A percentile compares a stretch with the other conserved stretches of the same genome.
phyloP scores from a whole-genome alignment of 2,113 vertebrate genomes.

The Catagonus wagneri region DNA sequence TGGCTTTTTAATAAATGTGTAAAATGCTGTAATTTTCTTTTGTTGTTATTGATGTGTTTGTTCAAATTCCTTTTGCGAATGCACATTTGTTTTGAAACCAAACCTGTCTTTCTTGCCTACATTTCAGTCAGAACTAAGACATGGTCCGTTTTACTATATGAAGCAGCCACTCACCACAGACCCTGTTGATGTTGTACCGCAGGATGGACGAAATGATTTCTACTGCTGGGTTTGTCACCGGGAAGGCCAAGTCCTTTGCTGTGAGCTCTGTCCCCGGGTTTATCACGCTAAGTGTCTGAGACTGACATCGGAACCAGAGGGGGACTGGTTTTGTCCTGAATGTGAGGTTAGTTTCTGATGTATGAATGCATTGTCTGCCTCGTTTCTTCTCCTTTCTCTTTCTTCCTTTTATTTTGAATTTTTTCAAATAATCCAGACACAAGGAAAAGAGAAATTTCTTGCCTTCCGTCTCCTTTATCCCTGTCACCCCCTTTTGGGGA shows the following conservation, averaged over 20 bases:
- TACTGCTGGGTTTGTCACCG: slow-evolving; percentile 99
- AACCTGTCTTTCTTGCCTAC: slow-evolving; percentile 99
- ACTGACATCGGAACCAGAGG: slow-evolving; percentile 99
- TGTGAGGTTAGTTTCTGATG: slow-evolving; percentile 95
- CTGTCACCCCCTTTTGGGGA: background rate
- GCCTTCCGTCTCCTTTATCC: background rate
- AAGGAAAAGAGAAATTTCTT: slow-evolving; percentile 46
- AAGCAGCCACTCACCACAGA: slow-evolving; percentile 99
- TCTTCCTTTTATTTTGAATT: slow-evolving; percentile 54
- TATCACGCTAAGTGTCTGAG: slow-evolving; percentile 99
- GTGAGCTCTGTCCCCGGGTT: slow-evolving; percentile 99
- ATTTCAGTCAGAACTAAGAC: slow-evolving; percentile 99
- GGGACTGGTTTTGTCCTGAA: slow-evolving; percentile 99
- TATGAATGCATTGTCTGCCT: slow-evolving; percentile 73
- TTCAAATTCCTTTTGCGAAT: slow-evolving; percentile 84
- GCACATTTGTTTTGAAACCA: slow-evolving; percentile 96
- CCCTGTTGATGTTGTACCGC: slow-evolving; percentile 99
- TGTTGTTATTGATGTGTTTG: slow-evolving; percentile 82
- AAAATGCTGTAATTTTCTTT: slow-evolving; percentile 83
- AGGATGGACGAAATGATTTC: slow-evolving; percentile 99
- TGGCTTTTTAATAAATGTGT: slow-evolving; percentile 51
- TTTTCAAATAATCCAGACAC: slow-evolving; percentile 36
- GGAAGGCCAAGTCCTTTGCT: slow-evolving; percentile 99
- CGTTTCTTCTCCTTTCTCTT: slow-evolving; percentile 61
- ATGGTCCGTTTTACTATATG: slow-evolving; percentile 99